A percentile compares a stretch with the other conserved stretches of the same genome.
Evolutionary conservation across 2,888 invertebrate species (phyloP).

Genomic region (Philhelius pedissequus): DNA sequence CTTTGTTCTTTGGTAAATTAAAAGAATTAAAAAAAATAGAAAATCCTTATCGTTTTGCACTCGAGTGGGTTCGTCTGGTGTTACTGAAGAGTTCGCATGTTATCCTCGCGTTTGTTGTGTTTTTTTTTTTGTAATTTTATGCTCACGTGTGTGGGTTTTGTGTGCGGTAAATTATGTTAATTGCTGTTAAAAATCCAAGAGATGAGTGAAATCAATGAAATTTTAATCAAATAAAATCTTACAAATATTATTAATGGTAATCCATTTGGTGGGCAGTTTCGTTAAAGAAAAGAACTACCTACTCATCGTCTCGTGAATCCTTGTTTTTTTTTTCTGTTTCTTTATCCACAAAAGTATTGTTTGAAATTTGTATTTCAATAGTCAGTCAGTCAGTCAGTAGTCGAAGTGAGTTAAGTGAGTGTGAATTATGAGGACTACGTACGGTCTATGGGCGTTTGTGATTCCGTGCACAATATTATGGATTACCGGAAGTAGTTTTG

Average conservation of each 20-base stretch:
- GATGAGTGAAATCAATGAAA: constrained; percentile 52
- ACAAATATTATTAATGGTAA: constrained; percentile 20
- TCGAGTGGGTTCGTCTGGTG: constrained; percentile 41
- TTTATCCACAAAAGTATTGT: neutral
- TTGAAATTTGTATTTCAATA: neutral
- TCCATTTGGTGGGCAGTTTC: constrained; percentile 12
- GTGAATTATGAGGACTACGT: constrained; percentile 42
- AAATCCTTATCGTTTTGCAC: constrained; percentile 23
- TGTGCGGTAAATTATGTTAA: constrained; percentile 55
- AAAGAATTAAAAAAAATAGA: neutral
- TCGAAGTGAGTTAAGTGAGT: neutral
- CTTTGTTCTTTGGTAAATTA: constrained; percentile 18
- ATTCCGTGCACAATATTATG: constrained; percentile 52
- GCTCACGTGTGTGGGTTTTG: constrained; percentile 25
- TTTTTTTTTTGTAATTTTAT: neutral
- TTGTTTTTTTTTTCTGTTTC: neutral
- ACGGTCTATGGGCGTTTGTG: constrained; percentile 31
- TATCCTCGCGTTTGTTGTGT: constrained; percentile 50
- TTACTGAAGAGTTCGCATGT: constrained; percentile 15
- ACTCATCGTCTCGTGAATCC: neutral
- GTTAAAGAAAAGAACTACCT: constrained; percentile 1
- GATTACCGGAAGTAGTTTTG: constrained; percentile 47
- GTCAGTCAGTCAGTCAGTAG: neutral
- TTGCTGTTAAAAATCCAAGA: constrained; percentile 34
- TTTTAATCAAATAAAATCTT: constrained; percentile 19